Evolutionary conservation across 2,113 vertebrate species (phyloP), one percentile per base, ranked within the genome.

Genomic region (Osmerus mordax): DNA sequence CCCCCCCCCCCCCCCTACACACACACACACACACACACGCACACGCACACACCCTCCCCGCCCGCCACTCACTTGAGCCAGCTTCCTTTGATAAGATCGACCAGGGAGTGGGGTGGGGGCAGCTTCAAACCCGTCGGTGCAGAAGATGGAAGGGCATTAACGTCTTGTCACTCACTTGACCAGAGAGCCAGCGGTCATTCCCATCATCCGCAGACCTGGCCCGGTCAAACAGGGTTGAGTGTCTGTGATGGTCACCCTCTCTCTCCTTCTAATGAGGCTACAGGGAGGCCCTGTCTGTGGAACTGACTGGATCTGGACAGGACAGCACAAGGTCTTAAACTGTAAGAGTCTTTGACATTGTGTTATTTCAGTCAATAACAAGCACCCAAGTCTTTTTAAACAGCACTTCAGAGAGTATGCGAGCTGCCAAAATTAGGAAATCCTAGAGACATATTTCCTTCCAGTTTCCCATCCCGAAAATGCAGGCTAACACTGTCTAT

Each of bases 11-110:
- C n/a, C n/a, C n/a, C n/a, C n/a, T n/a, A 3, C 29, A 32, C 4
- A 41, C 36, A 41, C 36, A 41, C 36, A 3, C 29, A 32, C 4
- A 41, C 36, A 41, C 36, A 41, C 36, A 8, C 36, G 11, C 36
- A 41, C 36, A 32, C 36, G 1, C 36, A 8, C 36, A 41, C 36
- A 41, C 36, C 36, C 36, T 9, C 7, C 36, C 36, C 7, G 73
- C 70, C 77, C 78, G 53, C 78, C 81, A 79, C 85, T 89, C 91
- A 89, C 90, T 90, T 91, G 82, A 90, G 83, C 82, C 36, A 85
- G 83, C 77, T 78, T 63, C 69, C 81, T 82, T 83, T 89, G 91
- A 93, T 91, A 92, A 89, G 85, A 89, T 90, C 86, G 85, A 85
- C 83, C 77, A 83, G 82, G 14, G 54, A n/a, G 14, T 14, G 54